These are phyloP conservation scores for Anableps anableps DNA, from an alignment of 2,797 vertebrate species.

Conservation along the genomic window DNA sequence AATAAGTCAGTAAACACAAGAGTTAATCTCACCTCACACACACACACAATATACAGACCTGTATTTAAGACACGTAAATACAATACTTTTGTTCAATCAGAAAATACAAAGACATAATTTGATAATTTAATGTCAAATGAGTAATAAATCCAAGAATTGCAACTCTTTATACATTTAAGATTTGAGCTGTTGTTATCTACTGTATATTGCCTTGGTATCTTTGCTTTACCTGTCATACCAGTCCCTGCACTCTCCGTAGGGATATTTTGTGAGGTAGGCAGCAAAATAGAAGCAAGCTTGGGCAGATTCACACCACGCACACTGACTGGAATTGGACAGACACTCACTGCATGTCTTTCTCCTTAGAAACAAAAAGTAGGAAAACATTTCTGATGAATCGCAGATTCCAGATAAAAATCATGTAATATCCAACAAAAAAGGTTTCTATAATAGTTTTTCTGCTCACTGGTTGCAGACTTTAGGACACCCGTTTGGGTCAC, in stretches of 20 bases:
- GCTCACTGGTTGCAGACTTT: conserved; percentile 92
- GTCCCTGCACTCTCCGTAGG: conserved; percentile 91
- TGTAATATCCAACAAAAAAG: neutral
- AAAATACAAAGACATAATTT: neutral
- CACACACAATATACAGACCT: neutral
- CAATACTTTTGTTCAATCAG: neutral
- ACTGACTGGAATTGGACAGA: conserved; percentile 94
- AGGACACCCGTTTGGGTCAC: conserved; percentile 83
- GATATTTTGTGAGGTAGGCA: conserved; percentile 93
- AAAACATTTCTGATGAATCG: neutral
- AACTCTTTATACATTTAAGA: neutral
- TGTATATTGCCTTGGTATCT: neutral
- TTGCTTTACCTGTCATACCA: conserved; percentile 91
- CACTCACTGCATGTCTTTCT: conserved; percentile 88
- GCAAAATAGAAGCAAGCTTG: conserved; percentile 93
- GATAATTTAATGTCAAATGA: neutral
- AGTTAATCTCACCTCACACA: neutral
- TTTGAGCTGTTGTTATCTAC: neutral
- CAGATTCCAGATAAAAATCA: neutral
- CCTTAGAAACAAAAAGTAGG: conserved; percentile 66
- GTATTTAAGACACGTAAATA: neutral
- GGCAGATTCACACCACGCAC: conserved; percentile 95
- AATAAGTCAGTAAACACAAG: neutral
- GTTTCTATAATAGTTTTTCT: conserved; percentile 7
- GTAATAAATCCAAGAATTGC: neutral